Base-by-base conservation (phyloP, 2,888 invertebrate species). In the Penaeus monodon region DNA sequence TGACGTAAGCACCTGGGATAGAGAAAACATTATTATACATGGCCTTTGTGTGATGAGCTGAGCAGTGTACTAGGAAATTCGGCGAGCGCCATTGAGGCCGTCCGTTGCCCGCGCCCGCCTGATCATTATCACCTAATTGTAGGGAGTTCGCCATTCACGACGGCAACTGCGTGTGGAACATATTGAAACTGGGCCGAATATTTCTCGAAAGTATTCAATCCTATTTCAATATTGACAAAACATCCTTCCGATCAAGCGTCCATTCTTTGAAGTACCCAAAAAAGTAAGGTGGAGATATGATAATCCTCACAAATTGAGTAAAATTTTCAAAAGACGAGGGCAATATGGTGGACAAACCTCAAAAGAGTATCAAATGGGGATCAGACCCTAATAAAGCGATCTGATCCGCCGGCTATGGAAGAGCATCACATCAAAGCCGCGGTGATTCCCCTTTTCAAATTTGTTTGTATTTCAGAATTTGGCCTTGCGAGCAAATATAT, bases 271-370 rank as follows among this genome's bases (percentile, higher is more conserved):
- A 70, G 27, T 44, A 49, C 29, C 66, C 24, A 84, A 44, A 76
- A 20, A 77, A 49, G 29, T 27, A n/a, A 77, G 76, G n/a, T 27
- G 70, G 44, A 49, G 27, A 65, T 77, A 84, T 84, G 84, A 84
- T 84, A 84, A 84, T 84, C 84, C 84, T 27, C 84, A 84, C 74
- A 84, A 84, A 84, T 84, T 84, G 84, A 84, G 77, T 84, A 84
- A 84, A 77, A 77, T 66, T 64, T 57, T 84, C 74, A 82, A 73
- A 82, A 82, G 82, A 82, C 73, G 77, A 17, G 77, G 57, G 77
- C 84, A 84, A 84, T 84, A 84, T 84, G 84, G 84, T 77, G 84
- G 84, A 84, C 84, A 84, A 77, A 84, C 84, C 84, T 84, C 77
- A 84, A 84, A 84, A 84, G 84, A 84, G 84, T 84, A 84, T 84